A percentile compares a stretch with the other conserved stretches of the same genome.
Conservation (phyloP, 2,113 vertebrate genomes). For the Neolamprologus modestus region DNA sequence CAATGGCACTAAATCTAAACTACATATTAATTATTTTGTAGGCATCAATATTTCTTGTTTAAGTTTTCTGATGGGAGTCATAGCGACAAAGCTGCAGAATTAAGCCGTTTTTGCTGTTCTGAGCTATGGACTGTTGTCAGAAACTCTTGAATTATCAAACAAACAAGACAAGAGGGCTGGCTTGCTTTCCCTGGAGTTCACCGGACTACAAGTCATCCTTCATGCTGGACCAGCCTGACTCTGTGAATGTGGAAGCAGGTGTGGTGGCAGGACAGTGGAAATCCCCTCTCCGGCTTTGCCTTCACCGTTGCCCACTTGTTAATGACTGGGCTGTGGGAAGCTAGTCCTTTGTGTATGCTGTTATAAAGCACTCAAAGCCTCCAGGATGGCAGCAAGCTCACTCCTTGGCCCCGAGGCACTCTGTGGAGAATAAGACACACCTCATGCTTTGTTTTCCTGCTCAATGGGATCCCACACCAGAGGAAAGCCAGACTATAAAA, state of each 20-base stretch:
- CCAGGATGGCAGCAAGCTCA: conserved; percentile 72
- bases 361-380: conserved; percentile 74
- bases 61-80: background rate
- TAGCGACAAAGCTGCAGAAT: conserved; percentile 13
- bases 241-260: conserved; percentile 62
- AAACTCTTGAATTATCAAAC: conserved; percentile 66
- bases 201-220: conserved; percentile 60
- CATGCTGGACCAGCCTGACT: conserved; percentile 49
- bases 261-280: conserved; percentile 64
- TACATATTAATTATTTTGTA: background rate
- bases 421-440: conserved; percentile 61
- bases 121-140: conserved; percentile 48
- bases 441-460: conserved; percentile 67
- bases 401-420: conserved; percentile 62
- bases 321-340: conserved; percentile 63
- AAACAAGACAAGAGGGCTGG: conserved; percentile 52
- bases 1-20: background rate
- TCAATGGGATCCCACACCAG: conserved; percentile 39
- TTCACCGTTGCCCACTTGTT: conserved; percentile 63
- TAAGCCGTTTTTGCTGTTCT: conserved; percentile 28
- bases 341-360: conserved; percentile 62
- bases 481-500: conserved; percentile 18
- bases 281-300: conserved; percentile 48
- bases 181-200: conserved; percentile 63
- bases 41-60: background rate